Evolutionary conservation across 1,140 invertebrate species (phyloP).

Genomic region (Aphidius ervi): DNA sequence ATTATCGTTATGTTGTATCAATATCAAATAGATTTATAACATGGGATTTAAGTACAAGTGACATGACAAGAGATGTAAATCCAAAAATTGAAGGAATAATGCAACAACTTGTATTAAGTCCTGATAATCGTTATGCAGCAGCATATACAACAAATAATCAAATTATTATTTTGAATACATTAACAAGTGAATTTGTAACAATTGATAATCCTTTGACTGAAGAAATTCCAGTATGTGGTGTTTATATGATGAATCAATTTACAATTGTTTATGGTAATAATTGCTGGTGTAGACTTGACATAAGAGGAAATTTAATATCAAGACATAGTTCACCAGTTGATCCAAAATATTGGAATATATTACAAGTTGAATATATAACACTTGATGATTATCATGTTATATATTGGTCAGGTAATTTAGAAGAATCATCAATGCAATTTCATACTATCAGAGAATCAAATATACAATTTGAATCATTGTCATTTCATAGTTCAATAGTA

Average conservation of each 20-base stretch:
- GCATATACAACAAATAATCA: conserved; percentile 96
- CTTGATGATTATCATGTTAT: conserved; percentile 68
- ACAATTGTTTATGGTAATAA: conserved; percentile 62
- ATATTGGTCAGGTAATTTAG: conserved; percentile 76
- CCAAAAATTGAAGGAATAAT: conserved; percentile 93
- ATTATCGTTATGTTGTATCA: conserved; percentile 90
- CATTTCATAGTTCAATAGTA: conserved; percentile 60
- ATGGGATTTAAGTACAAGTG: conserved; percentile 93
- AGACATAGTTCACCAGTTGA: conserved; percentile 59
- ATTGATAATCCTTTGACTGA: conserved; percentile 79
- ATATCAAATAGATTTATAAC: conserved; percentile 97
- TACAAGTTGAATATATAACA: conserved; percentile 69
- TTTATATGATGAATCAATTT: conserved; percentile 73
- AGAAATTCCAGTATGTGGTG: conserved; percentile 64
- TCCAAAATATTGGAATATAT: conserved; percentile 64
- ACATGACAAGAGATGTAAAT: conserved; percentile 85
- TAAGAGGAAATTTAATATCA: conserved; percentile 68
- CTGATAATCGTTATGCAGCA: conserved; percentile 94
- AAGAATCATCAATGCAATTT: conserved; percentile 66
- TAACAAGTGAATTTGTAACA: conserved; percentile 85
- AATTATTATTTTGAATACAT: conserved; percentile 79
- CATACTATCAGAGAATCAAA: conserved; percentile 58
- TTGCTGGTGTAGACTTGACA: conserved; percentile 70
- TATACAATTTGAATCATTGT: conserved; percentile 59
- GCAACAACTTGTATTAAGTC: conserved; percentile 89